Evolutionary conservation across 2,797 vertebrate genomes (phyloP).

Genomic region (Antrozous pallidus): DNA sequence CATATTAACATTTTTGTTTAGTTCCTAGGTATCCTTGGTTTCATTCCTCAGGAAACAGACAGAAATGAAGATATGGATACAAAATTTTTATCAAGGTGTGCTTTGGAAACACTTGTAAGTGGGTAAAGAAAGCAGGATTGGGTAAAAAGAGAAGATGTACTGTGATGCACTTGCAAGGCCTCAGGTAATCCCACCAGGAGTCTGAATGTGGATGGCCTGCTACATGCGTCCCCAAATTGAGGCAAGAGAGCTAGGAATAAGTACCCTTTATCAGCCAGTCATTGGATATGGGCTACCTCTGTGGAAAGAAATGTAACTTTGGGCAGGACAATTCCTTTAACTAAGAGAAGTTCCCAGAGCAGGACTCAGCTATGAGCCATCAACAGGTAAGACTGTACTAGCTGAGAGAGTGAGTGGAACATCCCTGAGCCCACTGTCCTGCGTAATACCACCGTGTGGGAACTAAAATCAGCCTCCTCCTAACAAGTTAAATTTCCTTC

Average conservation of each 20-base stretch:
- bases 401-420: background rate
- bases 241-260: background rate
- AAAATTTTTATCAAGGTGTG: background rate
- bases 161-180: background rate
- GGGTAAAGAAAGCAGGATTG: background rate
- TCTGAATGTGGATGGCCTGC: background rate
- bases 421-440: background rate
- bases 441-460: background rate
- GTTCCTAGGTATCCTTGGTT: background rate
- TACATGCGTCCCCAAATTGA: background rate
- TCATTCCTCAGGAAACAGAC: background rate
- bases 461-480: background rate
- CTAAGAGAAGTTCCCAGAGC: background rate
- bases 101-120: background rate
- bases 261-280: background rate
- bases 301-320: background rate
- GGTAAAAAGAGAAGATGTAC: background rate
- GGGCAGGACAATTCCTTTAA: background rate
- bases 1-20: background rate
- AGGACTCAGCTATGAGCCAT: background rate
- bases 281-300: background rate
- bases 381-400: background rate
- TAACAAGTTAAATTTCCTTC: slow-evolving; percentile 17
- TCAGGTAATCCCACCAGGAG: background rate
- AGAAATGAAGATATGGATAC: background rate